Evolutionary conservation across 2,888 invertebrate species (phyloP).

Genomic region (Rhopalosiphum nymphaeae): DNA sequence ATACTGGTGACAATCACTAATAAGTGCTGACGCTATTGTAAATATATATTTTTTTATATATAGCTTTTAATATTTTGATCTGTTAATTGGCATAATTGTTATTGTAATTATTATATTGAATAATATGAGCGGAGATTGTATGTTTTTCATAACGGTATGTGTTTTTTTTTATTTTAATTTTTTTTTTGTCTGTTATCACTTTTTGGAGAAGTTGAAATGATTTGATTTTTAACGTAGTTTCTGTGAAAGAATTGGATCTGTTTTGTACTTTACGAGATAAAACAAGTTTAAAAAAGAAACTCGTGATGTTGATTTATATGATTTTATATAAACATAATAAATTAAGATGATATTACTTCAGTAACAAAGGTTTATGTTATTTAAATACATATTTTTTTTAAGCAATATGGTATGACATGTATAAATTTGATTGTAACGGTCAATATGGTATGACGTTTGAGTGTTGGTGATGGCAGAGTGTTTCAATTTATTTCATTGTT

Average conservation of each 20-base stretch:
- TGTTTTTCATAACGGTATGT: background rate
- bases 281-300: background rate
- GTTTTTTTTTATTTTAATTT: background rate
- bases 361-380: background rate
- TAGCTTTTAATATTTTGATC: background rate
- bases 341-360: background rate
- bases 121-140: background rate
- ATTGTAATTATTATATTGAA: background rate
- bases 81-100: background rate
- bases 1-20: too few relatives aligned
- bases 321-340: background rate
- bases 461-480: background rate
- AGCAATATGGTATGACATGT: background rate
- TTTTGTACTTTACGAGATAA: background rate
- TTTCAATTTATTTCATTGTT: background rate
- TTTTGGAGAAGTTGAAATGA: background rate
- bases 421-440: background rate
- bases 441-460: background rate
- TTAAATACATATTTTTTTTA: background rate
- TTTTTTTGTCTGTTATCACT: background rate
- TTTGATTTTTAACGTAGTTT: background rate
- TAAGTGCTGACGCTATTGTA: too few relatives aligned
- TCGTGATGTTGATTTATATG: too few relatives aligned
- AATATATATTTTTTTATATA: background rate
- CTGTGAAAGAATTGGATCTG: background rate